These are phyloP conservation scores for Lepidostoma basale DNA, from an alignment of 1,140 invertebrate species.

Conservation along the genomic window DNA sequence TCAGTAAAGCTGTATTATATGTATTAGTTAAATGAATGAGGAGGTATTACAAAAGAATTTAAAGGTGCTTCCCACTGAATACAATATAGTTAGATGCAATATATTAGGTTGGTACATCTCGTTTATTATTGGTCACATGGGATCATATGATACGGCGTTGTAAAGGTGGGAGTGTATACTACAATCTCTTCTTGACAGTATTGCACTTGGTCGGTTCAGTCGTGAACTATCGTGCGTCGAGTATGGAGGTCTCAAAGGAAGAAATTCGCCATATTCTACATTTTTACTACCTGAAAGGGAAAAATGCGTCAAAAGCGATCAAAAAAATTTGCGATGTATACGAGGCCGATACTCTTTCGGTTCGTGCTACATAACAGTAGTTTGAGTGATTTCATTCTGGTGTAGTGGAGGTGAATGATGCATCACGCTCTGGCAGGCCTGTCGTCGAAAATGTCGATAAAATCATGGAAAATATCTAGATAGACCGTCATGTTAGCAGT, in stretches of 20 bases:
- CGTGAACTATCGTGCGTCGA: constrained; percentile 13
- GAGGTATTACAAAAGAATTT: no score
- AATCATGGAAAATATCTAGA: constrained; percentile 2
- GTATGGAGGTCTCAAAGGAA: constrained; percentile 9
- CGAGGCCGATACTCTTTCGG: constrained; percentile 4
- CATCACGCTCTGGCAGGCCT: constrained; percentile 2
- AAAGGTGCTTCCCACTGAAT: no score
- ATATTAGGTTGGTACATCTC: no score
- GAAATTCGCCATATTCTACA: constrained; percentile 3
- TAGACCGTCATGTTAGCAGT: neutral
- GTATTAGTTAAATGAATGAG: no score
- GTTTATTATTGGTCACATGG: no score
- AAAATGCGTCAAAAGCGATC: constrained; percentile 5
- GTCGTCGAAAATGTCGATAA: constrained; percentile 11
- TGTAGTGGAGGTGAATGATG: constrained; percentile 8
- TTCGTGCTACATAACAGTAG: constrained; percentile 3
- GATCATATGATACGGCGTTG: no score
- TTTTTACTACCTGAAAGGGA: constrained; percentile 9
- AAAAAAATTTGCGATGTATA: constrained; percentile 10
- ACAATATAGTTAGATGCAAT: no score
- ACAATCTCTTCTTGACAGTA: no score
- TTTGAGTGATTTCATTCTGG: neutral
- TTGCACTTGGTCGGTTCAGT: no score
- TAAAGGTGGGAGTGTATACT: no score
- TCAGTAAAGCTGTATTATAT: no score